phyloP scores from a whole-genome alignment of 2,888 invertebrate species.

The Monoplex corrugatus region DNA sequence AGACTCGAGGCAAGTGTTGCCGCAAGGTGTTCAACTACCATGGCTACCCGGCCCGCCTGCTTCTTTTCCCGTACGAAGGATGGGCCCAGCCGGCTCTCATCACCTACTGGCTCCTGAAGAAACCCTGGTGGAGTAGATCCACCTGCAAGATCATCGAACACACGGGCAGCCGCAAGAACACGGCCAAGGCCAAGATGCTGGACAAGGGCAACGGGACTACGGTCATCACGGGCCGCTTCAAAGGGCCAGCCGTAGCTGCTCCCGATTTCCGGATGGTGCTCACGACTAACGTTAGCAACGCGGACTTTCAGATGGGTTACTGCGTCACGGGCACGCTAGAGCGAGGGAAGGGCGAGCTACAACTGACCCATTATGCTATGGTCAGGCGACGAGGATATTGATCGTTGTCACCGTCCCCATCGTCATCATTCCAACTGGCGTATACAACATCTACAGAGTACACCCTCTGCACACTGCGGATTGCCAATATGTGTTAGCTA shows the following conservation, averaged over 20 bases:
- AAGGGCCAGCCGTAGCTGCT: slow-evolving; percentile 76
- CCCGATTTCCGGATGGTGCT: slow-evolving; percentile 85
- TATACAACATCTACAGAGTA: too few species aligned
- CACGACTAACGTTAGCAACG: slow-evolving; percentile 91
- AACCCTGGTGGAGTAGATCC: slow-evolving; percentile 92
- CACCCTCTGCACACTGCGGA: too few species aligned
- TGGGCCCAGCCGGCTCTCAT: slow-evolving; percentile 93
- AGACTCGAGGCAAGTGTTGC: slow-evolving; percentile 91
- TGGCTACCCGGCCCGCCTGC: slow-evolving; percentile 91
- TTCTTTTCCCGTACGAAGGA: slow-evolving; percentile 93
- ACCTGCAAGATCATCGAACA: slow-evolving; percentile 93
- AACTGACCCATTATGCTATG: slow-evolving; percentile 93
- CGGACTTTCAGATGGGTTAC: slow-evolving; percentile 94
- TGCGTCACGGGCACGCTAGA: slow-evolving; percentile 93
- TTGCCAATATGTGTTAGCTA: too few species aligned
- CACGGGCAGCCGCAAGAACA: slow-evolving; percentile 89
- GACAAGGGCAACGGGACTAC: slow-evolving; percentile 90
- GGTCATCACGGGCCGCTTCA: slow-evolving; percentile 90
- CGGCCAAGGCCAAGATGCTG: slow-evolving; percentile 90
- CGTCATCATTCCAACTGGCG: too few species aligned
- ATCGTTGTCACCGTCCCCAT: too few species aligned
- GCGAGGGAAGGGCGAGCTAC: slow-evolving; percentile 90
- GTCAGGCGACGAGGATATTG: slow-evolving; percentile 89
- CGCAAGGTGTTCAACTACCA: slow-evolving; percentile 91
- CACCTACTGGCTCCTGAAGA: slow-evolving; percentile 92